Conservation (phyloP, 2,888 invertebrate species). For the Calameuta pallipes region DNA sequence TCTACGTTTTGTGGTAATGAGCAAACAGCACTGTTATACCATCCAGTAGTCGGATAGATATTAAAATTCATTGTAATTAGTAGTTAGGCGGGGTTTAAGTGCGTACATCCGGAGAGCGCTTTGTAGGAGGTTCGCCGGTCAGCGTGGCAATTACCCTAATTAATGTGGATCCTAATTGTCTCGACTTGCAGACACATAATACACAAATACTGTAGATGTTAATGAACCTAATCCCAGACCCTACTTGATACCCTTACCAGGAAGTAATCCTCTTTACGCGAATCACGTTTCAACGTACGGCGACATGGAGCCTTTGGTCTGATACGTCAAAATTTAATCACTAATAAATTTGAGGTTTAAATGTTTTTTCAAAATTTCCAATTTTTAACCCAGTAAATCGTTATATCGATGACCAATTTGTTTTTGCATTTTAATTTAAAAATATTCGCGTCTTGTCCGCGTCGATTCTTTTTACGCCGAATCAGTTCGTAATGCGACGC, state of each 20-base stretch:
- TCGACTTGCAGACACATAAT: constrained; percentile 23
- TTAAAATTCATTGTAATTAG: constrained; percentile 42
- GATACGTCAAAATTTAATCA: neutral
- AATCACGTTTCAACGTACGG: neutral
- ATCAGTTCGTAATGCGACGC: neutral
- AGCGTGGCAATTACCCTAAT: constrained; percentile 52
- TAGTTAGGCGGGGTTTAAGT: constrained; percentile 50
- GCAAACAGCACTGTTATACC: neutral
- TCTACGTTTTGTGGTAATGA: neutral
- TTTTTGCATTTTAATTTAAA: neutral
- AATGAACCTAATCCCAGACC: neutral
- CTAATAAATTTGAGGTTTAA: neutral
- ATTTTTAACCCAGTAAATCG: neutral
- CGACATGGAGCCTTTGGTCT: neutral
- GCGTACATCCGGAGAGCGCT: constrained; percentile 54
- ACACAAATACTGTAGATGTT: neutral
- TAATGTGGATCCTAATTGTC: constrained; percentile 54
- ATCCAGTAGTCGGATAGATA: constrained; percentile 13
- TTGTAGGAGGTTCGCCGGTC: constrained; percentile 43
- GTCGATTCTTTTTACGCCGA: neutral
- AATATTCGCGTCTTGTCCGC: neutral
- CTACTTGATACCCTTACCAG: neutral
- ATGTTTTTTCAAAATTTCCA: neutral
- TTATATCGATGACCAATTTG: neutral
- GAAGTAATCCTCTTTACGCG: neutral